Conservation (phyloP, 2,113 vertebrate species). For the Mohoua ochrocephala region DNA sequence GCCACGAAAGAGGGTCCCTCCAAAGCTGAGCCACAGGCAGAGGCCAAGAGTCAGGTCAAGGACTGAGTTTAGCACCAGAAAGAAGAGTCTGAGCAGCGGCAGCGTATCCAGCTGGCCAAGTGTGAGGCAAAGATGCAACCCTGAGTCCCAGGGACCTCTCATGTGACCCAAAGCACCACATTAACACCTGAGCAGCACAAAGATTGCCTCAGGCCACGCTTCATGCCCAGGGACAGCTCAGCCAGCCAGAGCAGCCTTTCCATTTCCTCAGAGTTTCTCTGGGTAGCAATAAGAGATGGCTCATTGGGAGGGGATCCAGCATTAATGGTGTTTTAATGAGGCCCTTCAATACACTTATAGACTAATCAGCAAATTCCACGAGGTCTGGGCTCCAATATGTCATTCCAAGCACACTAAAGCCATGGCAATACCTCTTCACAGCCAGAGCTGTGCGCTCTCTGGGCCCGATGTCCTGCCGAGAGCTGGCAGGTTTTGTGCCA, state of each 20-base stretch:
- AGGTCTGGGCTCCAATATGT: slow-evolving; percentile 13
- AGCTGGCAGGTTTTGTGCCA: not conserved
- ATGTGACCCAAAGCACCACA: not conserved
- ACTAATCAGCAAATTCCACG: slow-evolving; percentile 24
- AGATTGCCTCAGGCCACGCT: not conserved
- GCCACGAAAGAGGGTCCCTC: not conserved
- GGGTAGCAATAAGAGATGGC: slow-evolving; percentile 57
- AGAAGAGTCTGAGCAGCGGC: not conserved
- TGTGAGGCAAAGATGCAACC: not conserved
- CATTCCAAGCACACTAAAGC: not conserved
- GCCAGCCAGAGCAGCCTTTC: not conserved
- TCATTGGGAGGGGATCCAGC: slow-evolving; percentile 40
- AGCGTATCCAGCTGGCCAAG: not conserved
- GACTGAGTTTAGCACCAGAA: not conserved
- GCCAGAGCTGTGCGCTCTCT: not conserved
- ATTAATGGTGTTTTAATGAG: slow-evolving; percentile 38
- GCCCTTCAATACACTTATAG: slow-evolving; percentile 14
- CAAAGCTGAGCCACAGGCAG: not conserved
- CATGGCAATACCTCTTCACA: not conserved
- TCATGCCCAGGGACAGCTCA: not conserved
- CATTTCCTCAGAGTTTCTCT: slow-evolving; percentile 45
- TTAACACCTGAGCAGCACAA: not conserved
- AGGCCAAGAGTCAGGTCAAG: not conserved
- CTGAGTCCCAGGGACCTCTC: not conserved
- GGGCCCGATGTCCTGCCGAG: not conserved